phyloP scores from a whole-genome alignment of 2,113 vertebrate genomes.

The Phalacrocorax pelagicus region DNA sequence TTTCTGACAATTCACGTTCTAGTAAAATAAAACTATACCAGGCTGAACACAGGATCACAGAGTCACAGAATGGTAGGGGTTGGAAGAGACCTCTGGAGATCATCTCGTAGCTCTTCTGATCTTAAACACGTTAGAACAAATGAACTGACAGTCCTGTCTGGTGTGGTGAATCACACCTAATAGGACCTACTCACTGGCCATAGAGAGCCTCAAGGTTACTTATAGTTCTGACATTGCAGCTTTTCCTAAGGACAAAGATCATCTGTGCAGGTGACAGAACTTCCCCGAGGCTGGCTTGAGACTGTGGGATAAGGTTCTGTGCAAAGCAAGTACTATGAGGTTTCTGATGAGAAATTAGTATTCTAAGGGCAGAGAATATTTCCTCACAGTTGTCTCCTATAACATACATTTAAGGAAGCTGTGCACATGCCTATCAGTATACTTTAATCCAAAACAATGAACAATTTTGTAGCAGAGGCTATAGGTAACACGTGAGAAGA shows the following conservation, averaged over 20 bases:
- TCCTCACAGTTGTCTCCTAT: neutral
- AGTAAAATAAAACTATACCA: neutral
- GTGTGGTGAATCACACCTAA: neutral
- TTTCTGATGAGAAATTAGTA: neutral
- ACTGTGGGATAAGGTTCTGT: neutral
- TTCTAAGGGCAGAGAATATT: neutral
- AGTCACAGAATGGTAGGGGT: too few relatives aligned
- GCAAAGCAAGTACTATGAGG: neutral
- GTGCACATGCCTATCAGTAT: neutral
- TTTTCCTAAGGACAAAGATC: neutral
- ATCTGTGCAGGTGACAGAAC: neutral
- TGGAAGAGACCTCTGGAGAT: too few relatives aligned
- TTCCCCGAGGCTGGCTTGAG: neutral
- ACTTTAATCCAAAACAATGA: neutral
- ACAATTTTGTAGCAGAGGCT: neutral
- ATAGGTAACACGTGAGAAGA: neutral
- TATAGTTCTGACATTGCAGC: neutral
- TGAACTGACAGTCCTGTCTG: neutral
- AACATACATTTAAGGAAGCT: neutral
- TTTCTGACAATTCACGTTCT: neutral
- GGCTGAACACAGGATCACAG: neutral
- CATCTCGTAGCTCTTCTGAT: neutral
- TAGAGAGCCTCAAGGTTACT: neutral
- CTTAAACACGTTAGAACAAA: neutral
- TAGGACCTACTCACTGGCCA: neutral